Conservation (phyloP, 2,113 vertebrate genomes). For the Pan paniscus region DNA sequence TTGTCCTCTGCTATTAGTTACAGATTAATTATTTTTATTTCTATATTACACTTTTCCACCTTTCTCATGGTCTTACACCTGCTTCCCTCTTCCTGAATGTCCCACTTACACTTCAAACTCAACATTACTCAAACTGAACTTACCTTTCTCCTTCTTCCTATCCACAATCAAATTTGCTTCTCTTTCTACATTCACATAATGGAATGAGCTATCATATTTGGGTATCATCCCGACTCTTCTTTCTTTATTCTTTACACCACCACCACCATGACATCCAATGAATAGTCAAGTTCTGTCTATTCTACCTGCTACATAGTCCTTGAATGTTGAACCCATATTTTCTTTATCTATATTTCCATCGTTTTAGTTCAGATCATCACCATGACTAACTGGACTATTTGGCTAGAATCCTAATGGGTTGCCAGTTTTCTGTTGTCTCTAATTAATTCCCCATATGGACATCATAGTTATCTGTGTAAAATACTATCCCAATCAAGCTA, state of each 20-base stretch:
- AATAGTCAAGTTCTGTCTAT: not conserved
- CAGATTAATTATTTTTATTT: not conserved
- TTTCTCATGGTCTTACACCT: not conserved
- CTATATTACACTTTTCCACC: not conserved
- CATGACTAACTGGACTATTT: not conserved
- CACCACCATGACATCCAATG: not conserved
- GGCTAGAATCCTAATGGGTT: not conserved
- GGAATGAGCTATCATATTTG: not conserved
- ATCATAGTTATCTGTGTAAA: not conserved
- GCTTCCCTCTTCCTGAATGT: not conserved
- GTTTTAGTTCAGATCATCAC: not conserved
- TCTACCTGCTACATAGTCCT: not conserved
- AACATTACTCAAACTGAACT: not conserved
- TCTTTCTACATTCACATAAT: not conserved
- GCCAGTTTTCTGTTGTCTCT: not conserved
- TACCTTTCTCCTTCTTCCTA: not conserved
- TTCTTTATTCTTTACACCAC: not conserved
- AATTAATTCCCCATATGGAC: not conserved
- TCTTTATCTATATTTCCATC: not conserved
- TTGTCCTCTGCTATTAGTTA: not conserved
- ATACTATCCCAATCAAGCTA: not conserved
- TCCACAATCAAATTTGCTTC: not conserved
- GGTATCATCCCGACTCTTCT: not conserved
- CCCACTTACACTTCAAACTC: not conserved
- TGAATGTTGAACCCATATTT: not conserved